Evolutionary conservation across 1,140 invertebrate species (phyloP), one percentile per base, ranked within the genome.

Genomic region (Harpegnathos saltator): DNA sequence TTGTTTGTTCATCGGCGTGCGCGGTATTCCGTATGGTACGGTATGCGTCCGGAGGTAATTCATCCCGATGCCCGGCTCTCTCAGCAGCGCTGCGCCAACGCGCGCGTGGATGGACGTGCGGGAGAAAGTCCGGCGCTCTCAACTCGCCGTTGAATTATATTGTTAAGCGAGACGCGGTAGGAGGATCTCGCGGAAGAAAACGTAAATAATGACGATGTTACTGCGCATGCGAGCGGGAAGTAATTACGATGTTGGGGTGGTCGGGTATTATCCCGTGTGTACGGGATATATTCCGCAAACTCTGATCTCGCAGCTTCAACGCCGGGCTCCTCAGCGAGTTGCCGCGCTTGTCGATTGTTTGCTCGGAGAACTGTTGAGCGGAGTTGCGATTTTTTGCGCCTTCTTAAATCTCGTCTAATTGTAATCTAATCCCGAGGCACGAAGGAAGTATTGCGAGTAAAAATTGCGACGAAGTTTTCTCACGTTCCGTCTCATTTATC

Each of bases 151-250:
- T 66, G 48, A 77, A 77, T 77, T 77, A 77, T 77, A 77, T 77
- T 77, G 74, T 77, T 77, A 66, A 66, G 29, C 24, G 26, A 66
- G 74, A 77, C 62, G n/a, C n/a, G 52, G 48, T 66, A 77, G 74
- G 61, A 77, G 73, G 74, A 77, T 66, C 61, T 77, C 19, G 63
- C 48, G 61, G 74, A 77, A 77, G 74, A 77, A 77, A 77, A 24
- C 62, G 19, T 56, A 77, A 77, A 62, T 52, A 77, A 77, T 77
- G 19, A 66, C 50, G 74, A 66, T 66, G 62, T 77, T 77, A 77
- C 29, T 77, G 9, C 50, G 29, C 15, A 22, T 56, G 14, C 19
- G 74, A 66, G 59, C 62, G 50, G 26, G 17, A 24, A 29, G 50
- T 77, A 66, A 77, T 77, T 77, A 77, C 38, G 22, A 62, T 77